phyloP scores from a whole-genome alignment of 2,888 invertebrate species.

The Steromphala cineraria region DNA sequence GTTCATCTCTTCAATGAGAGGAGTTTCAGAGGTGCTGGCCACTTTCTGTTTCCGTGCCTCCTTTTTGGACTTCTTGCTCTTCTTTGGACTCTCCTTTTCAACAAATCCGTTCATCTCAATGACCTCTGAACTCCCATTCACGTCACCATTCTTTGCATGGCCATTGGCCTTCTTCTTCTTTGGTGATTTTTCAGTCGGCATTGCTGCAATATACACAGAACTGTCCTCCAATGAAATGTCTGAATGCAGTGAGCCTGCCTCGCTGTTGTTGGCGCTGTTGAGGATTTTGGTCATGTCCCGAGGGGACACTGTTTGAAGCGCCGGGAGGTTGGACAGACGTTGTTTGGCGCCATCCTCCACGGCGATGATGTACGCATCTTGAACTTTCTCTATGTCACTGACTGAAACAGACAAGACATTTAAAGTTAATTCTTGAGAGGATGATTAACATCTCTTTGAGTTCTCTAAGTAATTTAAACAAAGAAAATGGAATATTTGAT shows the following conservation, averaged over 20 bases:
- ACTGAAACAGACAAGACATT: conserved; percentile 46
- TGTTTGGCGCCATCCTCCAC: conserved; percentile 95
- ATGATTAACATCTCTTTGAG: no score
- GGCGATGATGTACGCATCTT: conserved; percentile 98
- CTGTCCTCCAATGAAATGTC: conserved; percentile 28
- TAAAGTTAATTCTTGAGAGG: neutral
- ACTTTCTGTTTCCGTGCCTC: conserved; percentile 38
- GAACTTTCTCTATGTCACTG: conserved; percentile 77
- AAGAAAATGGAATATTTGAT: no score
- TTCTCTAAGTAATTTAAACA: no score
- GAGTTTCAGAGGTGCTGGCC: conserved; percentile 48
- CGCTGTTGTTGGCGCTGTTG: conserved; percentile 26
- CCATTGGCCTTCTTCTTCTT: conserved; percentile 24
- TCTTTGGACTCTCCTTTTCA: conserved; percentile 47
- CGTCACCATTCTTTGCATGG: conserved; percentile 25
- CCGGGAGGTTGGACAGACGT: conserved; percentile 89
- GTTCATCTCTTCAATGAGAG: conserved; percentile 51
- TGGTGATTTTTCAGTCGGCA: conserved; percentile 11
- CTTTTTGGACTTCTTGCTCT: conserved; percentile 50
- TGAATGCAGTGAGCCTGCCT: conserved; percentile 29
- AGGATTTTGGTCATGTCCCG: conserved; percentile 91
- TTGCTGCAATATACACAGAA: conserved; percentile 15
- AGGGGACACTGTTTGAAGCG: conserved; percentile 93
- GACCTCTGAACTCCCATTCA: conserved; percentile 31
- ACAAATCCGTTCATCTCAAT: conserved; percentile 49